Base-by-base conservation (phyloP, 35 echinoderm and acorn worm genomes). In the Patiria miniata region DNA sequence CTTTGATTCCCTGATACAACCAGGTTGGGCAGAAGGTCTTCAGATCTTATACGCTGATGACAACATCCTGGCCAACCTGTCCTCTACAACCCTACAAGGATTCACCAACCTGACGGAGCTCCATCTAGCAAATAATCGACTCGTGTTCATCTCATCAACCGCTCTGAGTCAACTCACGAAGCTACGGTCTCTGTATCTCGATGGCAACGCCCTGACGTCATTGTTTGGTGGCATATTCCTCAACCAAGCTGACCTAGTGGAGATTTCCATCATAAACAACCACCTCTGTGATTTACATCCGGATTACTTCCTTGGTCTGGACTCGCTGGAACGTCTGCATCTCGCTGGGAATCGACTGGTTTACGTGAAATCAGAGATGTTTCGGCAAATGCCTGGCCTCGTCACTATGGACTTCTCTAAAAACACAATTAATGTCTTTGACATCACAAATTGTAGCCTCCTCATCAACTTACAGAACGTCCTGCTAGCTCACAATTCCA, bases 141-240 rank as follows among this genome's bases (percentile, higher is more conserved):
- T 73, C 2, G 4, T 73, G 65, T 73, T 73, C 29, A 30, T 73
- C 65, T 73, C 29, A 7, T 23, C 65, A 26, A 73, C 18, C 26
- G 26, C 21, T 32, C n/a, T 73, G 21, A 23, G 65, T 2, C 18
- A 73, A 1, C 65, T 73, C 18, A 10, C 65, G 19, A 73, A 7
- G 65, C 65, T 73, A 73, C 65, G 34, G 65, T 73, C 65, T 14
- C 7, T 73, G 29, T 36, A 73, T 73, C 65, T 73, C 65, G 65
- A 69, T 15, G 61, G 34, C 61, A 69, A 69, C 34, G 61, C 61
- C 61, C 61, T 69, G 61, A 69, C 61, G 61, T 69, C 61, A 32
- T 69, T 69, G 61, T 69, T 29, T 69, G 61, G 61, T 10, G 61
- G 61, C 2, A 23, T 69, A 69, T 69, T 69, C 28, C 34, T 69